Percentiles rank a stretch among this genome's conserved stretches.
Conservation (phyloP, 2,888 invertebrate species). For the Philonicus albiceps region DNA sequence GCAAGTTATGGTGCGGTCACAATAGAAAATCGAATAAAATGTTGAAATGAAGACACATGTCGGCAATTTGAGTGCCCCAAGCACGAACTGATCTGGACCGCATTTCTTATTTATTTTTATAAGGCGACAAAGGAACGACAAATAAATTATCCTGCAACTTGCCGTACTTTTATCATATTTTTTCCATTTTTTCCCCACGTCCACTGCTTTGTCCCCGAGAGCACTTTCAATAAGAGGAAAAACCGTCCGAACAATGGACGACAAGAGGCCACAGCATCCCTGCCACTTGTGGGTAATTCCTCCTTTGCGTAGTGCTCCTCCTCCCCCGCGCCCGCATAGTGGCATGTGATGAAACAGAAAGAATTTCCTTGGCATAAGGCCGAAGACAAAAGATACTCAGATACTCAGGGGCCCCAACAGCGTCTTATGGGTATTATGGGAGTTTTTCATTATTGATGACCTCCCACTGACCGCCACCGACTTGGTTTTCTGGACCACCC, state of each 20-base stretch:
- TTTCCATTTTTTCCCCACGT: not conserved
- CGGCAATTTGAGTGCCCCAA: not conserved
- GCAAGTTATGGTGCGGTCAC: not conserved
- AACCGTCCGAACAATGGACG: not conserved
- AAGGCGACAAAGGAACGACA: conserved; percentile 3
- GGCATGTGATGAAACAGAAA: not conserved
- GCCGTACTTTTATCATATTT: conserved; percentile 3
- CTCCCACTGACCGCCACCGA: conserved; percentile 3
- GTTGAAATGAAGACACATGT: conserved; percentile 20
- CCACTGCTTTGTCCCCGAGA: not conserved
- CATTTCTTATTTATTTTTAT: conserved; percentile 32
- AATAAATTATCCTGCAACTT: conserved; percentile 21
- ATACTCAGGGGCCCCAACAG: not conserved
- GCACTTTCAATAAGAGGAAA: conserved; percentile 20
- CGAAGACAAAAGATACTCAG: conserved; percentile 6
- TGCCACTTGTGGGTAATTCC: not conserved
- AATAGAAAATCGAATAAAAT: not conserved
- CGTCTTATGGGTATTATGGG: conserved; percentile 15
- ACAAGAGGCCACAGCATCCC: not conserved
- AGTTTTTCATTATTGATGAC: conserved; percentile 21
- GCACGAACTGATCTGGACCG: not conserved
- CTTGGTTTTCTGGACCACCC: not conserved
- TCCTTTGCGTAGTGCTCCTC: not conserved
- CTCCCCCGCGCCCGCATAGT: not conserved
- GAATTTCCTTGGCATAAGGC: not conserved